A percentile compares a stretch with the other conserved stretches of the same genome.
Conservation (phyloP, 2,113 vertebrate species). For the Rhea americana region DNA sequence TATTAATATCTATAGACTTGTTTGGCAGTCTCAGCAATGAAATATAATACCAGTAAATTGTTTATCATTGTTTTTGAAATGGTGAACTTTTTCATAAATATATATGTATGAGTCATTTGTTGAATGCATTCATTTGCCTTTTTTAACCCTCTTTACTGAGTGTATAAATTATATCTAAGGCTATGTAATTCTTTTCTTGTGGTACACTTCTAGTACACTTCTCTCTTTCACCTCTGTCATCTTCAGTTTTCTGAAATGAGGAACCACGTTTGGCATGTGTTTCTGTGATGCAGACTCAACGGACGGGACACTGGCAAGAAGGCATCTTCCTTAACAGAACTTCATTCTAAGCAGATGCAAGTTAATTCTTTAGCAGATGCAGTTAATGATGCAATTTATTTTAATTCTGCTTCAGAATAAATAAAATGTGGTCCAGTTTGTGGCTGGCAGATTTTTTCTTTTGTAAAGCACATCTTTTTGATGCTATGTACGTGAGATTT, state of each 20-base stretch:
- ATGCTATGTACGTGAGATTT: conserved; percentile 20
- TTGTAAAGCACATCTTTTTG: conserved; percentile 15
- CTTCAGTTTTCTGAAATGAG: background rate
- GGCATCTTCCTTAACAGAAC: background rate
- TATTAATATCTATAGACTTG: background rate
- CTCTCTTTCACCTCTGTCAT: background rate
- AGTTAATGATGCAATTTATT: conserved; percentile 32
- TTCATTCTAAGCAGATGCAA: background rate
- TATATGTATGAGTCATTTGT: background rate
- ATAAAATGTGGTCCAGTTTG: conserved; percentile 22
- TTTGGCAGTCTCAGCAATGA: background rate
- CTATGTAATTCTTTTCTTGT: background rate
- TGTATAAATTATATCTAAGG: background rate
- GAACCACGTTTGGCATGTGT: background rate
- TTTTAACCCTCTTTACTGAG: background rate
- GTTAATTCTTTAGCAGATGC: conserved; percentile 24
- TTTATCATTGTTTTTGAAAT: conserved; percentile 29
- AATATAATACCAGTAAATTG: background rate
- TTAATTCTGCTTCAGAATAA: conserved; percentile 37
- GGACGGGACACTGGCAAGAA: background rate
- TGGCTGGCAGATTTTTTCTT: conserved; percentile 28
- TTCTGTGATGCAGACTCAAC: background rate
- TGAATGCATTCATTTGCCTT: background rate
- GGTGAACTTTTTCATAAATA: background rate
- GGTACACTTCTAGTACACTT: background rate